Evolutionary conservation across 2,113 vertebrate genomes (phyloP), one percentile per base, ranked within the genome.

Genomic region (Camelus dromedarius): DNA sequence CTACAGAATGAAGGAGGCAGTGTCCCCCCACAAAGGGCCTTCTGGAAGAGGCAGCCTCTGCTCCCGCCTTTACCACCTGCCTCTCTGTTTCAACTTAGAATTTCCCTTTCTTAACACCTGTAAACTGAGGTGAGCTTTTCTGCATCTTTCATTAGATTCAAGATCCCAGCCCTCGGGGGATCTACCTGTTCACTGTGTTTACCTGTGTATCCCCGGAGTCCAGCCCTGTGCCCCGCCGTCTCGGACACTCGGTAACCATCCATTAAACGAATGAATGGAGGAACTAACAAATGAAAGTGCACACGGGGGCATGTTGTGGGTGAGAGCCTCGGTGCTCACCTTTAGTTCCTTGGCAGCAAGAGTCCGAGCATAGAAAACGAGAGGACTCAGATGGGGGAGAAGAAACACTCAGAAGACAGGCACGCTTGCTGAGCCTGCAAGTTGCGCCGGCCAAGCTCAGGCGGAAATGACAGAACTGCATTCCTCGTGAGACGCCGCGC

Each of bases 401-500:
- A 26, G 8, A 14, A 11, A 32, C 28, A 8, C 2, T 4, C 64
- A n/a, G 11, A 42, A 14, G 35, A 4, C 24, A 5, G 18, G 19
- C 0, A 1, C 4, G 26, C 35, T 70, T 67, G 62, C n/a, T 2
- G 1, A 26, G 35, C 11, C 7, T 54, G 54, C 4, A 9, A 7
- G 9, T 26, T 5, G 1, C 1, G 4, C 46, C 11, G 56, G 20
- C 35, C 5, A 52, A 6, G 22, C 69, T 62, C 69, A 42, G 28
- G 6, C 35, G 13, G 35, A 35, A 48, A 26, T 22, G n/a, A 30
- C 11, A 54, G 24, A 64, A 46, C 18, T 5, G 6, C 14, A 48
- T 35, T 52, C 22, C 4, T 8, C 1, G 20, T 32, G 19, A 48
- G 64, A 28, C 0, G 4, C 0, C 0, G 4, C 0, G 6, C 24